Conservation (phyloP, 2,113 vertebrate genomes). For the Tretioscincus oriximinensis region DNA sequence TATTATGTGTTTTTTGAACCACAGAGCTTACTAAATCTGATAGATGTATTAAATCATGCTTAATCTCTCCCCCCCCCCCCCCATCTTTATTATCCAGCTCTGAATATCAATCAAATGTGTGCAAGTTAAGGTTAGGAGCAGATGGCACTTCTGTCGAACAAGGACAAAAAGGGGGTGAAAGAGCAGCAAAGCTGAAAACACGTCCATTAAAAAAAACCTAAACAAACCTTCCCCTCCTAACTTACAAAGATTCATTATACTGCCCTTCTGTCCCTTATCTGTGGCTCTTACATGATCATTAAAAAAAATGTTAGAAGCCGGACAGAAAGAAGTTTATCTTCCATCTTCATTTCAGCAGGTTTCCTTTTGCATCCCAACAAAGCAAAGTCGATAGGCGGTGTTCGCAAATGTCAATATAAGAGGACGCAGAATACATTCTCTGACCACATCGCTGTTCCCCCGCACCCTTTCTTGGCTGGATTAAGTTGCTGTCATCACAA, state of each 20-base stretch:
- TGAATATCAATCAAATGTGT: constrained; percentile 68
- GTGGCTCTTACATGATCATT: constrained; percentile 65
- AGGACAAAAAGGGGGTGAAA: constrained; percentile 60
- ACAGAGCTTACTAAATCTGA: constrained; percentile 42
- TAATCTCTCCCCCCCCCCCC: constrained; percentile 63
- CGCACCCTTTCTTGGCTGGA: constrained; percentile 42
- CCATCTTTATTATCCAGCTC: constrained; percentile 56
- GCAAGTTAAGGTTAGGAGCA: constrained; percentile 63
- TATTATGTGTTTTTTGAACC: constrained; percentile 44
- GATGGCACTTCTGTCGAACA: constrained; percentile 71
- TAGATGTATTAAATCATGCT: constrained; percentile 52
- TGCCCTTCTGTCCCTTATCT: constrained; percentile 65
- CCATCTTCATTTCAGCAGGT: constrained; percentile 59
- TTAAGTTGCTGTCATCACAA: constrained; percentile 57
- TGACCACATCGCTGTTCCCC: constrained; percentile 46
- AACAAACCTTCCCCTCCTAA: constrained; percentile 40
- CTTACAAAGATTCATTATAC: constrained; percentile 59
- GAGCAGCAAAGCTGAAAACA: constrained; percentile 56
- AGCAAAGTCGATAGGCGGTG: constrained; percentile 55
- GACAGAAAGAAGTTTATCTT: constrained; percentile 60
- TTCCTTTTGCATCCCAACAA: constrained; percentile 51
- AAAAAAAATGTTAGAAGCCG: constrained; percentile 64
- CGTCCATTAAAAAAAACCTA: neutral
- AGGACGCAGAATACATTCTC: constrained; percentile 54
- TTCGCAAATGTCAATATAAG: constrained; percentile 63